Evolutionary conservation across 2,888 invertebrate genomes (phyloP), one percentile per base, ranked within the genome.

Genomic region (Sphaerophoria rueppellii): DNA sequence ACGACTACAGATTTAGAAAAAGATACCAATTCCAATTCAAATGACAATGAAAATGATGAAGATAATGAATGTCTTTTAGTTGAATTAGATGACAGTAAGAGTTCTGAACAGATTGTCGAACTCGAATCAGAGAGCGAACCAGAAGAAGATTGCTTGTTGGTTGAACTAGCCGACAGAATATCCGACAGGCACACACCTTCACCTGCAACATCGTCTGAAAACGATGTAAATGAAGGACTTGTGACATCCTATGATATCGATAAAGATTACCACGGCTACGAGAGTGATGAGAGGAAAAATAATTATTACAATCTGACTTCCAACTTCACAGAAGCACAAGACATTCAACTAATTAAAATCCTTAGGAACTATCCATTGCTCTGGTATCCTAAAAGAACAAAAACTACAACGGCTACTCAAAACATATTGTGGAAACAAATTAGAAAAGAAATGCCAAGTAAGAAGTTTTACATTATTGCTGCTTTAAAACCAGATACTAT

Each of bases 371-470:
- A 50, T 6, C 83, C 80, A 4, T 14, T 6, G 6, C 14, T 85
- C 11, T 85, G 83, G 83, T 61, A 76, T 24, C 81, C 81, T 32
- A 55, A 61, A 74, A 7, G 40, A 16, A 37, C 52, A 16, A 54
- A 5, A 54, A 54, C 54, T 9, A 76, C 34, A 54, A 6, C 34
- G 0, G 9, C 24, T 35, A n/a, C 60, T 60, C 57, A 40, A 69
- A 4, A 32, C 6, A 12, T 12, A 16, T 50, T 73, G 24, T 85
- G 83, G 83, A 50, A 54, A 35, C n/a, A 55, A 32, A 63, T 85
- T 3, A 43, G 65, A 2, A 14, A 32, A n/a, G 50, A 58, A 32
- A 72, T 85, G 80, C 83, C 83, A 43, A 72, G 83, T 85, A 67
- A 37, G 37, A 63, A 50, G 11, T 40, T 16, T 37, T 57, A 55